Percentiles rank a stretch among this genome's conserved stretches.
These are phyloP conservation scores for Lathamus discolor DNA, from an alignment of 2,113 vertebrate genomes.

Conservation along the genomic window DNA sequence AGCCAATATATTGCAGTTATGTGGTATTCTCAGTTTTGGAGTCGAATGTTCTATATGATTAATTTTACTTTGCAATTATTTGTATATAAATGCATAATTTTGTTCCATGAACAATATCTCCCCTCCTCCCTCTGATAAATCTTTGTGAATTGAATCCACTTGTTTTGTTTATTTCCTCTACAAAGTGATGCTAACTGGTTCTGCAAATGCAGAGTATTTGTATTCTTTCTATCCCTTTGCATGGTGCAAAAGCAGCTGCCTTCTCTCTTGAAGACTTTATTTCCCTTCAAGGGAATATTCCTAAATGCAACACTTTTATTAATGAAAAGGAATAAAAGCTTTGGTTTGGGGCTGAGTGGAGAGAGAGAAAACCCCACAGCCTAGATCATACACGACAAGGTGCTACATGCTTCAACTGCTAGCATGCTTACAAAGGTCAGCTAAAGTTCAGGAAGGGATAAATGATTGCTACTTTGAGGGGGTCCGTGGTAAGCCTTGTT, in stretches of 20 bases:
- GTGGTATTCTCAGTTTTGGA: not conserved
- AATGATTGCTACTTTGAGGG: conserved; percentile 87
- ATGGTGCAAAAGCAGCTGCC: not conserved
- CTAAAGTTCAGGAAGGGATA: conserved; percentile 91
- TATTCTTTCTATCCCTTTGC: conserved; percentile 9
- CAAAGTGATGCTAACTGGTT: conserved; percentile 26
- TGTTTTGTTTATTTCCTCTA: conserved; percentile 28
- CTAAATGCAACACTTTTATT: not conserved
- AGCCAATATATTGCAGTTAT: not conserved
- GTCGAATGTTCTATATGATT: not conserved
- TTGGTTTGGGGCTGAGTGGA: not conserved
- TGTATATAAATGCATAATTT: conserved; percentile 54
- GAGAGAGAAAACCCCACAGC: not conserved
- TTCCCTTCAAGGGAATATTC: not conserved
- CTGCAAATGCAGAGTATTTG: conserved; percentile 34
- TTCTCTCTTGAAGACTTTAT: not conserved
- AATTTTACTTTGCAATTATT: conserved; percentile 50
- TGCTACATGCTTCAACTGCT: conserved; percentile 80
- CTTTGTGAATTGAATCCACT: conserved; percentile 29
- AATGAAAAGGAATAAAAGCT: not conserved
- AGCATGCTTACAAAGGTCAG: conserved; percentile 86
- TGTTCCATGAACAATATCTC: conserved; percentile 1
- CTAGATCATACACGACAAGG: conserved; percentile 25
- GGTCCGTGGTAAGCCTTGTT: conserved; percentile 87
- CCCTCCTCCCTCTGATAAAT: conserved; percentile 35